Evolutionary conservation across 2,888 invertebrate species (phyloP).

Genomic region (Nomada ruficornis): DNA sequence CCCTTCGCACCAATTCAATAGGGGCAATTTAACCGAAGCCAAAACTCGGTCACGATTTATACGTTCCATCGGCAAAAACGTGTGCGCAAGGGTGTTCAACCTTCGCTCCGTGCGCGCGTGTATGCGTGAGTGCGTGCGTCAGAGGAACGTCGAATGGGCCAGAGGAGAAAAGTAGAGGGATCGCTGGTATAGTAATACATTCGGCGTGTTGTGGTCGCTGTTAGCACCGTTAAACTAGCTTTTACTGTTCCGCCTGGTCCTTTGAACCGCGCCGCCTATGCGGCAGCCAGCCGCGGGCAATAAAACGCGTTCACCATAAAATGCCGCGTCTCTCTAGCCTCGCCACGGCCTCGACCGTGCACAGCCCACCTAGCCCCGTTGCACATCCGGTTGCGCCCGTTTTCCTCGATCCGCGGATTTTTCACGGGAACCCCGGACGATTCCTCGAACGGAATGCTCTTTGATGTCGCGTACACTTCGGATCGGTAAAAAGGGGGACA

Average conservation of each 20-base stretch:
- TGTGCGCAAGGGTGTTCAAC: too few relatives aligned
- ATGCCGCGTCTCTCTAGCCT: slow-evolving; percentile 54
- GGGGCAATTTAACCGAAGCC: too few relatives aligned
- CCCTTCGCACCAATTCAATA: too few relatives aligned
- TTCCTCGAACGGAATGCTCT: slow-evolving; percentile 6
- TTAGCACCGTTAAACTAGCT: slow-evolving; percentile 82
- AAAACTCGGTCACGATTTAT: not conserved
- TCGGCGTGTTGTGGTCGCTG: slow-evolving; percentile 79
- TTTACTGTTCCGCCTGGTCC: slow-evolving; percentile 80
- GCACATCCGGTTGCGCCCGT: slow-evolving; percentile 52
- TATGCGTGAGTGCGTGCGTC: not conserved
- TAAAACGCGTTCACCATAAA: slow-evolving; percentile 79
- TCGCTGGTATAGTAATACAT: slow-evolving; percentile 75
- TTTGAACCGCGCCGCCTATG: slow-evolving; percentile 79
- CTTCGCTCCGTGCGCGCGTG: not conserved
- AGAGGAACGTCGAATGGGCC: slow-evolving; percentile 1
- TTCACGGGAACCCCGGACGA: slow-evolving; percentile 14
- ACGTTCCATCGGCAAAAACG: not conserved
- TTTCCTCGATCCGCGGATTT: slow-evolving; percentile 29
- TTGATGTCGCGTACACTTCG: slow-evolving; percentile 2
- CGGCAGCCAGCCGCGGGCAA: slow-evolving; percentile 69
- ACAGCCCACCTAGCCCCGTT: not conserved
- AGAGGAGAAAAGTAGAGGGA: slow-evolving; percentile 47
- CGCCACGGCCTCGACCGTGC: slow-evolving; percentile 27
- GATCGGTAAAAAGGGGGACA: not conserved